phyloP scores from a whole-genome alignment of 2,888 invertebrate species.

The Parascotia fuliginaria region DNA sequence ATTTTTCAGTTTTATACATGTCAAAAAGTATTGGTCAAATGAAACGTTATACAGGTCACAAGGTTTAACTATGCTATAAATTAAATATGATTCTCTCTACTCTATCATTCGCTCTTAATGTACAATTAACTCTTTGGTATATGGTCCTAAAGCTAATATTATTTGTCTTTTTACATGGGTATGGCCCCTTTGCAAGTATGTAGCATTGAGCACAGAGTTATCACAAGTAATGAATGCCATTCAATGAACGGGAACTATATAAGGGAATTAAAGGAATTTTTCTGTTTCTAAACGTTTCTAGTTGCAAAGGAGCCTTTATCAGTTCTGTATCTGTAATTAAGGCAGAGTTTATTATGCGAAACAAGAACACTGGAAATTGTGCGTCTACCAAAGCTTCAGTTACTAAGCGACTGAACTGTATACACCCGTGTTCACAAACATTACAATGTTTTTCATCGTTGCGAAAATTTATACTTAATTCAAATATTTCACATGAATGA shows the following conservation, averaged over 20 bases:
- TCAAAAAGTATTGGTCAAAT: slow-evolving; percentile 72
- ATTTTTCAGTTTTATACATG: slow-evolving; percentile 33
- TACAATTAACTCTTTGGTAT: slow-evolving; percentile 85
- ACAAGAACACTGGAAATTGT: slow-evolving; percentile 28
- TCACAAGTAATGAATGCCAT: slow-evolving; percentile 43
- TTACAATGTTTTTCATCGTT: not conserved
- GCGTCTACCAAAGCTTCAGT: slow-evolving; percentile 16
- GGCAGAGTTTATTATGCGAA: slow-evolving; percentile 40
- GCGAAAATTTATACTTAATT: too few relatives aligned
- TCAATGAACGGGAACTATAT: slow-evolving; percentile 24
- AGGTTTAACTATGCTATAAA: slow-evolving; percentile 75
- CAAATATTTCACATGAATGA: too few relatives aligned
- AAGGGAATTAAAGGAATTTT: slow-evolving; percentile 16
- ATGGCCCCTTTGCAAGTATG: slow-evolving; percentile 66
- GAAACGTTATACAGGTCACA: slow-evolving; percentile 72
- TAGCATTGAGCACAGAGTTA: slow-evolving; percentile 42
- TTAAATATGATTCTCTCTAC: slow-evolving; percentile 74
- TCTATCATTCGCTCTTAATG: slow-evolving; percentile 75
- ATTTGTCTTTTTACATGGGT: slow-evolving; percentile 74
- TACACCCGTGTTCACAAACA: not conserved
- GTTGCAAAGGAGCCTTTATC: slow-evolving; percentile 58
- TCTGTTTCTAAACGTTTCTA: slow-evolving; percentile 8
- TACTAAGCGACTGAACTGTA: slow-evolving; percentile 27
- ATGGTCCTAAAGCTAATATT: slow-evolving; percentile 80
- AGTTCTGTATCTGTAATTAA: slow-evolving; percentile 33